Evolutionary conservation across 2,888 invertebrate species (phyloP), one percentile per base, ranked within the genome.

Genomic region (Drosophila leonis): DNA sequence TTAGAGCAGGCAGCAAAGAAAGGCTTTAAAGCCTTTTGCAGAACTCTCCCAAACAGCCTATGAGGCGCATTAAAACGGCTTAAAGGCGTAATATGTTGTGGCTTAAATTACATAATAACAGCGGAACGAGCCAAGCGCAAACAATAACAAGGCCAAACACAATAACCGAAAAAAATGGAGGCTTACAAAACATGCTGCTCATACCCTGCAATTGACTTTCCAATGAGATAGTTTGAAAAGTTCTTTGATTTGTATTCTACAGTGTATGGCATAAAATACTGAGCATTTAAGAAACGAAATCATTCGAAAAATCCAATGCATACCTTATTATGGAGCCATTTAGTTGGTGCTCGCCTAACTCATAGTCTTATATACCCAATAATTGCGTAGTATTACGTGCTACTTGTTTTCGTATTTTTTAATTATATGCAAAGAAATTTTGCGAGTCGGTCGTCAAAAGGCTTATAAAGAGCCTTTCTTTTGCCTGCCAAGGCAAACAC

Each of bases 361-460:
- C 10, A 1, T 12, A 64, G 71, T 60, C 48, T 24, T 4, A 33
- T 6, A 65, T 33, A 8, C 63, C 49, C 42, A 4, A 20, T 7
- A 6, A 12, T 2, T 39, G 37, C 48, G 24, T 13, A 5, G 20
- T 35, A 8, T 56, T 44, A 24, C 39, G 27, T 59, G 48, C 70
- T 77, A n/a, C 65, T 59, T 48, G 42, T 44, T 48, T 54, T 62
- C 20, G 60, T 59, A 61, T 46, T 74, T 80, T 82, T 87, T 89
- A 89, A 86, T 86, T 86, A 90, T 88, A 88, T 86, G 85, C 88
- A 87, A 82, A 80, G 75, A 79, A 83, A 80, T 81, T 82, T 78
- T 73, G 77, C 69, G 56, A 77, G 79, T 70, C 66, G 79, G 82
- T 82, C 80, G 88, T 80, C 76, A 82, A 90, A 88, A 82, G 78